Base-by-base conservation (phyloP, 2,888 invertebrate genomes). In the Pterostichus niger region DNA sequence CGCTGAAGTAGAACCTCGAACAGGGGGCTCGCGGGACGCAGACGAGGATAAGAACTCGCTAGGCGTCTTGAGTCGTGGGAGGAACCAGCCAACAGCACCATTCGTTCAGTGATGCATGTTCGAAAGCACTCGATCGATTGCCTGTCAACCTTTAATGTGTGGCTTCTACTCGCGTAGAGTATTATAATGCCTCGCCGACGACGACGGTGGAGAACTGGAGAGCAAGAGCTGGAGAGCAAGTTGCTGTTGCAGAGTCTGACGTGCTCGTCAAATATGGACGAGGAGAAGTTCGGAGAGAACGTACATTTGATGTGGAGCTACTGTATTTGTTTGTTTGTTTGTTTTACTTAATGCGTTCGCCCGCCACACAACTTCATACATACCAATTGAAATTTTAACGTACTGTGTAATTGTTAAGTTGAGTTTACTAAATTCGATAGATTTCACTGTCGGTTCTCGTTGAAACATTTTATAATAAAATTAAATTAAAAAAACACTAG, bases 91-190 rank as follows among this genome's bases (percentile, higher is more conserved):
- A 17, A 59, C 31, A 33, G 13, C 68, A 44, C 46, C 71, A 24
- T 76, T 77, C 68, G 79, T 49, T 64, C 64, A 56, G 46, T 79
- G 79, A 79, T 79, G 79, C 64, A 79, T 79, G 52, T 64, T 54
- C 24, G 79, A 79, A 79, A 79, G 79, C 79, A 64, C 68, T 79
- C 79, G 79, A 79, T 79, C 79, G 79, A 79, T 79, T 79, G 64
- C 64, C 79, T 79, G 79, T 79, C 79, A 79, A 79, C 79, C 79
- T 79, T 79, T 79, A 79, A 79, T 79, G 68, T 79, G 79, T 79
- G 79, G 79, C 64, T 78, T 59, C 56, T 46, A 59, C 59, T 33
- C 15, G 76, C 44, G 15, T 56, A 79, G 44, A 68, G 10, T 46
- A 56, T 44, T 78, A 78, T 59, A 78, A 44, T 59, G 59, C 56